Conservation (phyloP, 2,888 invertebrate genomes). For the Penaeus monodon region DNA sequence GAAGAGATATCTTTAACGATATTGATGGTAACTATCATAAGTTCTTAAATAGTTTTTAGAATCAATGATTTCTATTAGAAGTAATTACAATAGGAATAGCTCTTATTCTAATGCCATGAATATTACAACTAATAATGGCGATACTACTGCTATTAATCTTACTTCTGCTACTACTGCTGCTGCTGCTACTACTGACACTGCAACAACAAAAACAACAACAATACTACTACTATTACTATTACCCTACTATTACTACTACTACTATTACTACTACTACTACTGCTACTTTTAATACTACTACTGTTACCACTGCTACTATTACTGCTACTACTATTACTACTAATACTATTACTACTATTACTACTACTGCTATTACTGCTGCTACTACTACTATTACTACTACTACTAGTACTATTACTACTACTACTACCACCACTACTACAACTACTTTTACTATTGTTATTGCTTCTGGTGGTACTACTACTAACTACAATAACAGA, state of each 20-base stretch:
- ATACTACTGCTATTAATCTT: no score
- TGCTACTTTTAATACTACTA: slow-evolving; percentile 17
- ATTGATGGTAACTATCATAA: no score
- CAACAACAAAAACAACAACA: no score
- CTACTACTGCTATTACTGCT: background rate
- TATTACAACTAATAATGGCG: no score
- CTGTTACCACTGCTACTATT: background rate
- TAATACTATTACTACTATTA: background rate
- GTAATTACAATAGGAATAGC: no score
- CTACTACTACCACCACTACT: background rate
- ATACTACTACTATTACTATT: no score
- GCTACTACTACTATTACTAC: background rate
- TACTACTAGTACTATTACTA: background rate
- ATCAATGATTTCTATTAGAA: no score
- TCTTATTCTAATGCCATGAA: no score
- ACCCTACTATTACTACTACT: background rate
- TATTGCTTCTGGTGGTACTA: background rate
- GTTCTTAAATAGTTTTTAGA: no score
- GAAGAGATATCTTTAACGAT: no score
- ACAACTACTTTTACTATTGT: background rate
- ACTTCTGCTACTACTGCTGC: no score
- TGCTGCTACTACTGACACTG: no score
- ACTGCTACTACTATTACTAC: slow-evolving; percentile 3
- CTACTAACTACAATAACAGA: background rate
- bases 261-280: slow-evolving; percentile 19